Evolutionary conservation across 2,797 vertebrate species (phyloP).

Genomic region (Gallinago solitaria): DNA sequence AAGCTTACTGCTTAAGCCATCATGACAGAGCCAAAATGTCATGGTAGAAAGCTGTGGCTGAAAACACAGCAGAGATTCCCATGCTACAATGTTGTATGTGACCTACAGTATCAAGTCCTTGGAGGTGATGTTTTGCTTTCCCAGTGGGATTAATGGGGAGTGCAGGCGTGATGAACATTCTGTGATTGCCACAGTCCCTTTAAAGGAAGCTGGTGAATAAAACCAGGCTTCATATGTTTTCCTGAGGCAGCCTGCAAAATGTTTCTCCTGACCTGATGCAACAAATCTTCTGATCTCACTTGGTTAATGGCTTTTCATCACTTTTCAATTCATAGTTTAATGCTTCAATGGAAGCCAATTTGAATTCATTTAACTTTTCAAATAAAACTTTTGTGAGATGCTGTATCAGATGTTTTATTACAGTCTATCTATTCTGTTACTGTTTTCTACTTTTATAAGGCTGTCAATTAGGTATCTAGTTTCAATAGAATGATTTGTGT

Average conservation of each 20-base stretch:
- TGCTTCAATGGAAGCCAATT: conserved; percentile 57
- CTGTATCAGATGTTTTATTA: conserved; percentile 62
- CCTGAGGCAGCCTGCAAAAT: neutral
- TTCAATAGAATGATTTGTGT: conserved; percentile 55
- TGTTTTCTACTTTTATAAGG: conserved; percentile 21
- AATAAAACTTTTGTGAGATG: conserved; percentile 60
- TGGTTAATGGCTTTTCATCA: conserved; percentile 56
- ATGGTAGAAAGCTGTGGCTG: neutral
- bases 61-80: neutral
- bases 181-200: neutral
- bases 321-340: conserved; percentile 62
- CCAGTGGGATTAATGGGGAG: neutral
- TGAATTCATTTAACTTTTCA: conserved; percentile 63
- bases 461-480: conserved; percentile 46
- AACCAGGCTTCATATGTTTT: neutral
- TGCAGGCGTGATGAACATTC: neutral
- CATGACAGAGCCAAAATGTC: neutral
- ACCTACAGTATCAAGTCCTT: neutral
- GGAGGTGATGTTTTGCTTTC: neutral
- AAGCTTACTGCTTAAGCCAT: neutral
- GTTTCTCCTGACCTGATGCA: neutral
- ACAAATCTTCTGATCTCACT: conserved; percentile 20
- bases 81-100: neutral
- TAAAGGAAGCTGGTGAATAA: neutral
- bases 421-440: conserved; percentile 46